phyloP scores from a whole-genome alignment of 2,888 invertebrate genomes.

The Morpho deidamia region DNA sequence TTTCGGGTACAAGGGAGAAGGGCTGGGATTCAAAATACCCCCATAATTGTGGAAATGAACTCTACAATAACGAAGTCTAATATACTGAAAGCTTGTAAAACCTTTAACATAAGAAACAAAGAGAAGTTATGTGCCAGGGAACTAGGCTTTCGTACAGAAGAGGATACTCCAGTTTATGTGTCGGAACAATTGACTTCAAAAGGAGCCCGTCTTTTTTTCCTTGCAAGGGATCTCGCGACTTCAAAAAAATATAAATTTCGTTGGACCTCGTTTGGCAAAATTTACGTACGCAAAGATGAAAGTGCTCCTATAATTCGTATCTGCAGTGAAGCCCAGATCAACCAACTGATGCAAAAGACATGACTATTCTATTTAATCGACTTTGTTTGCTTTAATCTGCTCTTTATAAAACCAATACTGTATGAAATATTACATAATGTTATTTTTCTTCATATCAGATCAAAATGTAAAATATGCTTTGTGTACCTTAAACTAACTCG shows the following conservation, averaged over 20 bases:
- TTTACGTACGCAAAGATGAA: conserved; percentile 21
- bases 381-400: too few relatives aligned
- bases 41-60: not conserved
- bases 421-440: too few relatives aligned
- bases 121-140: too few relatives aligned
- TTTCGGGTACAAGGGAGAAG: not conserved
- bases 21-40: not conserved
- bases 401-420: too few relatives aligned
- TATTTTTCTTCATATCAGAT: too few relatives aligned
- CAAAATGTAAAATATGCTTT: too few relatives aligned
- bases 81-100: not conserved
- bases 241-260: conserved; percentile 20
- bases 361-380: not conserved
- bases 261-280: conserved; percentile 22
- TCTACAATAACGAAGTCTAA: not conserved
- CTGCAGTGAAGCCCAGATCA: not conserved
- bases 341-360: not conserved
- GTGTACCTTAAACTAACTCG: too few relatives aligned
- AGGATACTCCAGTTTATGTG: too few relatives aligned
- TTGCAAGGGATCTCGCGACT: conserved; percentile 17
- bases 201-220: conserved; percentile 1
- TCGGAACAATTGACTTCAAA: conserved; percentile 3
- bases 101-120: too few relatives aligned
- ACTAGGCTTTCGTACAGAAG: too few relatives aligned
- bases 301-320: too few relatives aligned